Conservation (phyloP, 2,888 invertebrate genomes). For the Pediacus dermestoides region DNA sequence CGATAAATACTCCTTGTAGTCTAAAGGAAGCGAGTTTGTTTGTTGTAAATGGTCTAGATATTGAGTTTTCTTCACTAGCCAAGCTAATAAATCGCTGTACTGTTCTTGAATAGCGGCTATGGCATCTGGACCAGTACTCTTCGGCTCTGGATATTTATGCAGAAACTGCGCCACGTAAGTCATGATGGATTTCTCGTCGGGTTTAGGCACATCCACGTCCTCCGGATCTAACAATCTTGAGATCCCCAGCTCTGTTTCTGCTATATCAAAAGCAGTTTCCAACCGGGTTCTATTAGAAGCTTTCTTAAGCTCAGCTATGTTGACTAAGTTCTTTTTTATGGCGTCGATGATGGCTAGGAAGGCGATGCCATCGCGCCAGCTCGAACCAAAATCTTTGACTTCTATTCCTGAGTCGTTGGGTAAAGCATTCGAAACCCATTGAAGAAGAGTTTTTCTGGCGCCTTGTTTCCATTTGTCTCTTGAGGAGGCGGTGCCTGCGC, state of each 20-base stretch:
- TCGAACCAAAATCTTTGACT: conserved; percentile 90
- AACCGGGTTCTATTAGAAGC: conserved; percentile 77
- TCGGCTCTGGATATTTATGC: conserved; percentile 89
- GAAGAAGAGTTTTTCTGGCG: conserved; percentile 84
- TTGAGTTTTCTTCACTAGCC: conserved; percentile 76
- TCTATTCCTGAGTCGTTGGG: conserved; percentile 85
- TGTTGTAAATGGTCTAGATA: conserved; percentile 74
- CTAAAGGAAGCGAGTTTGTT: conserved; percentile 68
- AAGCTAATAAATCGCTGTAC: conserved; percentile 74
- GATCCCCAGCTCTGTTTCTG: conserved; percentile 87
- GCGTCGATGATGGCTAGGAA: conserved; percentile 94
- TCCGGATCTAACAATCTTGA: conserved; percentile 89
- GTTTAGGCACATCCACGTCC: conserved; percentile 92
- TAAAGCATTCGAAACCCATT: conserved; percentile 92
- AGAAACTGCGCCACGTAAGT: conserved; percentile 97
- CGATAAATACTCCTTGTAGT: conserved; percentile 76
- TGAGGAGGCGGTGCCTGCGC: conserved; percentile 69
- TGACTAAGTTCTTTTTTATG: conserved; percentile 88
- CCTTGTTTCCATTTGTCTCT: conserved; percentile 80
- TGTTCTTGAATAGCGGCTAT: conserved; percentile 77
- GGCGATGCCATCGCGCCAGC: conserved; percentile 94
- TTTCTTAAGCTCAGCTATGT: conserved; percentile 75
- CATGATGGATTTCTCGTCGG: conserved; percentile 97
- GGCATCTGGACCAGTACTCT: conserved; percentile 68
- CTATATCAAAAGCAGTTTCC: conserved; percentile 90